phyloP scores from a whole-genome alignment of 2,797 vertebrate genomes.

The Phaenicophaeus curvirostris region DNA sequence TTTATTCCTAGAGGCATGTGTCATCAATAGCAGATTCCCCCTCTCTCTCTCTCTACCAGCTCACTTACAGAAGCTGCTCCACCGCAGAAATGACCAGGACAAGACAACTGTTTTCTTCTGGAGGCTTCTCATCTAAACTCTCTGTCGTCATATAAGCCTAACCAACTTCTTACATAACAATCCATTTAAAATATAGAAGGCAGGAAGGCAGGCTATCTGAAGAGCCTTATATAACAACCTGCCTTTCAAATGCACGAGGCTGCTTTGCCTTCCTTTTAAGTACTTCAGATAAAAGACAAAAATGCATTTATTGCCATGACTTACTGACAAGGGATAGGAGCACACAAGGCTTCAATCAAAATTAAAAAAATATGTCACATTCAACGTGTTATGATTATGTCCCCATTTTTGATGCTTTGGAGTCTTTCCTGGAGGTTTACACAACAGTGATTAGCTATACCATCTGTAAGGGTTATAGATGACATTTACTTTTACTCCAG shows the following conservation, averaged over 20 bases:
- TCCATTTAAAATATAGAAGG: neutral
- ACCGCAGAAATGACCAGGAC: neutral
- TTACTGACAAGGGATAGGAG: neutral
- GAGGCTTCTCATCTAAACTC: neutral
- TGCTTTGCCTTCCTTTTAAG: neutral
- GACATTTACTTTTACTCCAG: neutral
- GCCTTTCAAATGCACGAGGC: neutral
- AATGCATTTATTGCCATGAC: accelerated
- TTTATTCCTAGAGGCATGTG: neutral
- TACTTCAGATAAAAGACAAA: neutral
- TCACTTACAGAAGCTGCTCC: neutral
- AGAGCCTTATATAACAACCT: neutral
- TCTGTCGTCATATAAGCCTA: neutral
- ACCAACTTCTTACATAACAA: neutral
- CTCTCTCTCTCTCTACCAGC: neutral
- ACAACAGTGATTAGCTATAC: neutral
- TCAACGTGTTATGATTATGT: neutral
- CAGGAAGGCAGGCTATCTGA: neutral
- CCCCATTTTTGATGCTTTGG: neutral
- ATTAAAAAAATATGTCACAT: neutral
- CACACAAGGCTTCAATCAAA: neutral
- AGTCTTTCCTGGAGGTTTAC: neutral
- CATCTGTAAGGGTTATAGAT: neutral
- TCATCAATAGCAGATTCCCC: neutral
- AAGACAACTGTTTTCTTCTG: neutral